Base-by-base conservation (phyloP, 2,797 vertebrate genomes). In the Sebastes dallii region DNA sequence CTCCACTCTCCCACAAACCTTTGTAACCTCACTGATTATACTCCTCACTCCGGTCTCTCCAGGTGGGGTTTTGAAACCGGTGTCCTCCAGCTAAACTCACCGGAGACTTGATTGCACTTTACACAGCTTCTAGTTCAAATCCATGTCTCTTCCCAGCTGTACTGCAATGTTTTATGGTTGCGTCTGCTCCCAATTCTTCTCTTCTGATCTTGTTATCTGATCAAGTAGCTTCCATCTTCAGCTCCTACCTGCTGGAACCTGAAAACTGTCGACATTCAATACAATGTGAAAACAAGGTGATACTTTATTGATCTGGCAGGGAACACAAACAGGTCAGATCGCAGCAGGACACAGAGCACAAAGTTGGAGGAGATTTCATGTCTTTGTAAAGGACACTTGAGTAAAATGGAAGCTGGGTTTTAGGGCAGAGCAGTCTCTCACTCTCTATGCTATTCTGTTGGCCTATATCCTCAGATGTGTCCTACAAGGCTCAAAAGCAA, bases 61-160 rank as follows among this genome's bases (percentile, higher is more conserved):
- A 61, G 75, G 84, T 7, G 3, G 76, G 58, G 80, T 82, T 86
- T 75, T 71, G 32, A 80, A 86, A 82, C 70, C 5, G 29, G 54
- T 86, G 90, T 92, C 91, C 92, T 93, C 88, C 60, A 84, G 78
- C 76, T 86, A 72, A 91, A 89, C 92, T 89, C 87, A 73, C 27
- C 68, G 16, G 76, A 86, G 82, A 77, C 84, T 80, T 83, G 80
- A 89, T 81, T 91, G 84, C 76, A 62, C 83, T 89, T 69, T 18
- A 39, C 69, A 30, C 76, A 76, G 79, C 73, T 70, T 65, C 76
- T 18, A 55, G 82, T 81, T 88, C 76, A 90, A 89, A 92, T 84
- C 80, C 82, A 29, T 22, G 73, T 68, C 86, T 77, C 22, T 58
- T 73, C 34, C 72, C 39, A 59, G 66, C 82, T 72, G 62, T 20